Evolutionary conservation across 2,113 vertebrate genomes (phyloP), one percentile per base, ranked within the genome.

Genomic region (Pardalotus punctatus): DNA sequence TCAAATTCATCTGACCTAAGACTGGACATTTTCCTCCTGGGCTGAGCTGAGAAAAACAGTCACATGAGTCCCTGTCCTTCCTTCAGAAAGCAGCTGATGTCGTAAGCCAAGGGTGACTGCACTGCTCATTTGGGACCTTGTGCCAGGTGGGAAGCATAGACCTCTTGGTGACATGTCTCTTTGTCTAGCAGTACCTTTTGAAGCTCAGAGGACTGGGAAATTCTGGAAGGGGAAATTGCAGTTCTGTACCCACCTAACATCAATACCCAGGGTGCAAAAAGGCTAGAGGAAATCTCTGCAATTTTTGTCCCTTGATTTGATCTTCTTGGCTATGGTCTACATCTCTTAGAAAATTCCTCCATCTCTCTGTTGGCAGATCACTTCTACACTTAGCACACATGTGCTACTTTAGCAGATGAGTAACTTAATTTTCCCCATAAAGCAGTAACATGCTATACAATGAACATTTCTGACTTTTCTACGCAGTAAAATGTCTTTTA

Each of bases 381-480:
- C 71, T 94, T 96, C 94, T 95, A 81, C 73, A 40, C 74, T 93
- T 81, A 45, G 81, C 67, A 80, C 65, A 95, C 33, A 84, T 60
- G 80, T 93, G 91, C 88, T 93, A 84, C 60, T 91, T 73, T 70
- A 97, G 87, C 60, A 93, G 79, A 91, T 9, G 33, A 73, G 45
- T 81, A 93, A 88, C 73, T 92, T 72, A 31, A 61, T 91, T 93
- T 92, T 35, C 5, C 42, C 45, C 29, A 57, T 23, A 77, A 91
- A 95, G 17, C 8, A 88, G 25, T 67, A 92, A 71, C 2, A 3
- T 66, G 16, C 29, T 72, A 45, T 5, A 45, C 42, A 95, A 57
- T 53, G 5, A 81, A 50, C 5, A 65, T 66, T 90, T 69, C 12
- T 88, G 25, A 58, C 23, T 74, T 77, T 82, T 87, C 53, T 6